Evolutionary conservation across 2,797 vertebrate species (phyloP).

Genomic region (Rhinoraja longicauda): DNA sequence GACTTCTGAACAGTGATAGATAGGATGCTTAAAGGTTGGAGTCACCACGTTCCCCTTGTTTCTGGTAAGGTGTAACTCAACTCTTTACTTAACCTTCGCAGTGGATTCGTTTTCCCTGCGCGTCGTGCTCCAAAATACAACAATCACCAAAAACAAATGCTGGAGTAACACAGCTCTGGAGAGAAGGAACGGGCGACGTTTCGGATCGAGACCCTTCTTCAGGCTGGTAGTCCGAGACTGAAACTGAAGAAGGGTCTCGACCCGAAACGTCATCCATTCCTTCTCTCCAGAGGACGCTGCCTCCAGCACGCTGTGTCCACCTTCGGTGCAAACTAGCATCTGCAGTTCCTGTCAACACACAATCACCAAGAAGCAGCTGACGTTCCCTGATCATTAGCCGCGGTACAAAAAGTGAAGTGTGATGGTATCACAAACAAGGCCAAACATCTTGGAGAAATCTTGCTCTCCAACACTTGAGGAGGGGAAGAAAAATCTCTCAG

Average conservation of each 20-base stretch:
- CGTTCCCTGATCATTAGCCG: not conserved
- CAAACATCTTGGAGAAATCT: too few species aligned
- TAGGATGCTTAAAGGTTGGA: not conserved
- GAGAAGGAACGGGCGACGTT: too few species aligned
- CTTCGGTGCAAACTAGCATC: too few species aligned
- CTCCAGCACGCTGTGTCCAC: too few species aligned
- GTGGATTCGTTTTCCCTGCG: not conserved
- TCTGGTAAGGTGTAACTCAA: not conserved
- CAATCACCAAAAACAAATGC: not conserved
- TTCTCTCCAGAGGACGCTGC: too few species aligned
- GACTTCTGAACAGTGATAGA: not conserved
- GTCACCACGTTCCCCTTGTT: not conserved
- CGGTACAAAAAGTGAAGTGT: not conserved
- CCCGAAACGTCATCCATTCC: too few species aligned
- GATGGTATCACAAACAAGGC: not conserved
- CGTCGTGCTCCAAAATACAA: not conserved
- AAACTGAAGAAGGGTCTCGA: too few species aligned
- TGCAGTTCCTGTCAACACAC: too few species aligned
- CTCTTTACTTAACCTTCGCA: not conserved
- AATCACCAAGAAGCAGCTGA: not conserved
- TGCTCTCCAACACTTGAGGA: not conserved
- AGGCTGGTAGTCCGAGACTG: too few species aligned
- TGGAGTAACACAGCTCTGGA: too few species aligned
- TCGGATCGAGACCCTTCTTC: too few species aligned
- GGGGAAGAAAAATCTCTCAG: not conserved